phyloP scores from a whole-genome alignment of 2,113 vertebrate species.

The Dolichallabes microphthalmus region DNA sequence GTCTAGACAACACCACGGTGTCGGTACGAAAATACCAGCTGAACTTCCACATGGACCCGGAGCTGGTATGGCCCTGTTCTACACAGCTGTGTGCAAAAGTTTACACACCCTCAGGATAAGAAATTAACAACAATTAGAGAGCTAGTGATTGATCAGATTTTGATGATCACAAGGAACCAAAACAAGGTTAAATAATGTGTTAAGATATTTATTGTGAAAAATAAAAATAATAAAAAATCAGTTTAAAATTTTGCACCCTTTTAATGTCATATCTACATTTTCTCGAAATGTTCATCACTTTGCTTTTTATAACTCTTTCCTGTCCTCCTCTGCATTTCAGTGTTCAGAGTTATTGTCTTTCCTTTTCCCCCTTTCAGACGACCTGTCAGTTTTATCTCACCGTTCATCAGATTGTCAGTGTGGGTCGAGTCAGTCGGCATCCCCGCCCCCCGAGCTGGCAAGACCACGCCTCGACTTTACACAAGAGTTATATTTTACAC shows the following conservation, averaged over 20 bases:
- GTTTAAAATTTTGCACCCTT: neutral
- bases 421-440: slow-evolving; percentile 18
- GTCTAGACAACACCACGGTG: slow-evolving; percentile 32
- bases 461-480: neutral
- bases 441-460: slow-evolving; percentile 40
- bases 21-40: slow-evolving; percentile 36
- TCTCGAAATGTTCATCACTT: neutral
- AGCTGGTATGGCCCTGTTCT: slow-evolving; percentile 35
- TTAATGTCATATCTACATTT: neutral
- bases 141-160: neutral
- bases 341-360: neutral
- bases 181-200: neutral
- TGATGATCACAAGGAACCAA: neutral
- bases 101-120: neutral
- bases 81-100: neutral
- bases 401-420: slow-evolving; percentile 27
- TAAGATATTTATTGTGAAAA: neutral
- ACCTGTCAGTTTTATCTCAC: slow-evolving; percentile 48
- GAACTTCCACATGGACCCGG: slow-evolving; percentile 46
- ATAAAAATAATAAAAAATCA: neutral
- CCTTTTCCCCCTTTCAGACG: neutral
- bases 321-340: neutral
- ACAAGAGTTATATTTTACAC: no score
- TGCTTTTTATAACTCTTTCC: neutral
- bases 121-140: neutral